Percentiles rank a stretch among this genome's conserved stretches.
Conservation (phyloP, 2,797 vertebrate genomes). For the Pipistrellus nathusii region DNA sequence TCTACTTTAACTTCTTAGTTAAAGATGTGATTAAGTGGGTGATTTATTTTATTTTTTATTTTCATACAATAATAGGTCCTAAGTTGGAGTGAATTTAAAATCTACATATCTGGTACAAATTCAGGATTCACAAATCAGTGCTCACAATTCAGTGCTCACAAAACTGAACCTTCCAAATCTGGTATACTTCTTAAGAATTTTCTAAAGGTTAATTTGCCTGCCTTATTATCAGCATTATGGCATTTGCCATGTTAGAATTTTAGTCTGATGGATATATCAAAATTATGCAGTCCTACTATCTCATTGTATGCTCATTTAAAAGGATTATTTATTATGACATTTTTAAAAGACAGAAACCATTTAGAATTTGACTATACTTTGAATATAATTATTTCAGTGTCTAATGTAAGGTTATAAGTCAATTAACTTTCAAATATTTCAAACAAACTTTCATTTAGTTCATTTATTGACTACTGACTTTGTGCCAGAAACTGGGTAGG, state of each 20-base stretch:
- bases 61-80: background rate
- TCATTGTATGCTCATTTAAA: constrained; percentile 25
- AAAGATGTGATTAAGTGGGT: constrained; percentile 18
- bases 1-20: background rate
- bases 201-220: background rate
- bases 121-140: background rate
- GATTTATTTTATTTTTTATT: constrained; percentile 40
- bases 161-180: background rate
- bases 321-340: constrained; percentile 26
- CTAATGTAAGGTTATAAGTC: background rate
- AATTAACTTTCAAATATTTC: constrained; percentile 29
- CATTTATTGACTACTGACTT: background rate
- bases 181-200: background rate
- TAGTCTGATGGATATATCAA: background rate
- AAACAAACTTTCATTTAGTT: background rate
- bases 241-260: constrained; percentile 31
- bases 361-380: constrained; percentile 27
- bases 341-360: constrained; percentile 31
- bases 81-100: constrained; percentile 18
- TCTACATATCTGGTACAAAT: background rate
- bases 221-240: background rate
- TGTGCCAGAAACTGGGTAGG: background rate
- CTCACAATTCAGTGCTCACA: background rate
- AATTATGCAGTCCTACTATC: background rate
- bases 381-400: constrained; percentile 14